A percentile compares a stretch with the other conserved stretches of the same genome.
Evolutionary conservation across 2,888 invertebrate species (phyloP).

Genomic region (Campaea margaritaria): DNA sequence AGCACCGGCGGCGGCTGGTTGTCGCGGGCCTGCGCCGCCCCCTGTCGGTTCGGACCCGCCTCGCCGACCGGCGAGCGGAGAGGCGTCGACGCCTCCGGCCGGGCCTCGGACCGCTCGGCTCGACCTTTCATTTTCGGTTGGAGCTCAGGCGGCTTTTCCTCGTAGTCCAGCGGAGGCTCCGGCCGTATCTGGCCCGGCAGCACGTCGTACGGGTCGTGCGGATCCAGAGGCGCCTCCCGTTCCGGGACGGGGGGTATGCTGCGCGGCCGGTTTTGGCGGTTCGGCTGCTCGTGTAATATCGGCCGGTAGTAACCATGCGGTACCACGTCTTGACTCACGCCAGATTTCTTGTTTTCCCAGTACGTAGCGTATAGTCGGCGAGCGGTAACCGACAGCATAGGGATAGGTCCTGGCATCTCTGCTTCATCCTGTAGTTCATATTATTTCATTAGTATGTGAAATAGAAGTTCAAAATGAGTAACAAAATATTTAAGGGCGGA

Average conservation of each 20-base stretch:
- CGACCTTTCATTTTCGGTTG: slow-evolving; percentile 19
- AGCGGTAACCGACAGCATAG: not conserved
- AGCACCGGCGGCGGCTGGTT: slow-evolving; percentile 18
- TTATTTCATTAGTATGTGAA: too few species aligned
- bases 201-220: not conserved
- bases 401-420: slow-evolving; percentile 8
- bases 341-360: slow-evolving; percentile 12
- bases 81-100: not conserved
- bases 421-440: slow-evolving; percentile 10
- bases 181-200: not conserved
- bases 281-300: slow-evolving; percentile 11
- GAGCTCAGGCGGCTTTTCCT: slow-evolving; percentile 20
- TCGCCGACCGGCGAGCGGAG: slow-evolving; percentile 1
- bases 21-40: not conserved
- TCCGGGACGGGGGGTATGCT: not conserved
- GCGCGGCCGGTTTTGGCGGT: slow-evolving; percentile 22
- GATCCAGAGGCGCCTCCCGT: not conserved
- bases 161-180: not conserved
- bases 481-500: too few species aligned
- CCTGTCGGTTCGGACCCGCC: not conserved
- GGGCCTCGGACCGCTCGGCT: slow-evolving; percentile 8
- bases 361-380: slow-evolving; percentile 9
- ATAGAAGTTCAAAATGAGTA: too few species aligned
- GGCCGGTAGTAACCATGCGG: slow-evolving; percentile 19
- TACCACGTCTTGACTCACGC: slow-evolving; percentile 5